Percentiles rank a stretch among this genome's conserved stretches.
phyloP scores from a whole-genome alignment of 1,140 invertebrate genomes.

The Pollicipes pollicipes region DNA sequence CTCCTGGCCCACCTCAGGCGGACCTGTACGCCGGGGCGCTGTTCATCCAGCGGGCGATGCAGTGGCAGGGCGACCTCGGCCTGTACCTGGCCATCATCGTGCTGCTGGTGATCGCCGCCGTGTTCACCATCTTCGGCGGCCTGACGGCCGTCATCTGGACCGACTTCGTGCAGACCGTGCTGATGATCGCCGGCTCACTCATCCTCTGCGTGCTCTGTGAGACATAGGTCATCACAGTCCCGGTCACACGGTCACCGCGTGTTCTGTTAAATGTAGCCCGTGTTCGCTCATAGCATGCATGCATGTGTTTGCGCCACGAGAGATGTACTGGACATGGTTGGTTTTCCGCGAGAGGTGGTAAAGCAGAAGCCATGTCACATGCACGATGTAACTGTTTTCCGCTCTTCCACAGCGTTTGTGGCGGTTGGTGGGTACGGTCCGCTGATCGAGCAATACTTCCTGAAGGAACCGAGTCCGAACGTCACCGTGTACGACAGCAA shows the following conservation, averaged over 20 bases:
- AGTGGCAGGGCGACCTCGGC: constrained; percentile 14
- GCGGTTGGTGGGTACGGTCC: constrained; percentile 33
- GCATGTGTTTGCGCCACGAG: too few species aligned
- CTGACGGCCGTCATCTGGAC: constrained; percentile 40
- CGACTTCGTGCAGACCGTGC: constrained; percentile 38
- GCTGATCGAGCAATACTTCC: constrained; percentile 26
- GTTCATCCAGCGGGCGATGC: constrained; percentile 27
- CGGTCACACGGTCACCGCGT: too few species aligned
- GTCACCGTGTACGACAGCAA: constrained; percentile 15
- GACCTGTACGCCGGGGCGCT: constrained; percentile 38
- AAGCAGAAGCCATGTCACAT: too few species aligned
- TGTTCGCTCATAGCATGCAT: too few species aligned
- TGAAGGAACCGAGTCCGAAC: constrained; percentile 22
- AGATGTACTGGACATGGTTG: too few species aligned
- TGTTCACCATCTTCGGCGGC: constrained; percentile 34
- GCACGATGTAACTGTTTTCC: too few species aligned
- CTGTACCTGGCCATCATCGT: constrained; percentile 33
- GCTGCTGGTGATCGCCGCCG: constrained; percentile 31
- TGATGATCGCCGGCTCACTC: constrained; percentile 37
- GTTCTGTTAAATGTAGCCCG: too few species aligned
- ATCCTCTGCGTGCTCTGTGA: constrained; percentile 29
- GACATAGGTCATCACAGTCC: too few species aligned
- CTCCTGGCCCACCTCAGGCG: constrained; percentile 23
- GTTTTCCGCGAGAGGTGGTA: too few species aligned
- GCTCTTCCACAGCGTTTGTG: constrained; percentile 27